Conservation (phyloP, 2,113 vertebrate species). For the Tauraco erythrolophus region DNA sequence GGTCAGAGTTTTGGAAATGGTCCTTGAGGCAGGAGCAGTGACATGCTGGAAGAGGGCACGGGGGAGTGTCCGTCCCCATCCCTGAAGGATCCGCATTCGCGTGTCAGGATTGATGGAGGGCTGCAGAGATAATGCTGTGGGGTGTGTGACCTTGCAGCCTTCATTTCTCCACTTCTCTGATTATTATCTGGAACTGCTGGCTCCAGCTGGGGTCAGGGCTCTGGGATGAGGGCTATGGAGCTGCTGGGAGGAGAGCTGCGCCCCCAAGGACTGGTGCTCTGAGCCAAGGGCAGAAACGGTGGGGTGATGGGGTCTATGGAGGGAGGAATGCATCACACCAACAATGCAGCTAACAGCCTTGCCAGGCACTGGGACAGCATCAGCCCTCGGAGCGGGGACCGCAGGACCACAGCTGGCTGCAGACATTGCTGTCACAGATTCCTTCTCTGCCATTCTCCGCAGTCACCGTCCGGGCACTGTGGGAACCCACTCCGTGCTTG, state of each 20-base stretch:
- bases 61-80: background rate
- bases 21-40: background rate
- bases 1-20: background rate
- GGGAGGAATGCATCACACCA: background rate
- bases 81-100: background rate
- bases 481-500: background rate
- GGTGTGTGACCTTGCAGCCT: background rate
- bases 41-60: background rate
- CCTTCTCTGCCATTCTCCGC: background rate
- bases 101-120: constrained; percentile 30
- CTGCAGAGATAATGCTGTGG: background rate
- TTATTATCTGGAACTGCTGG: background rate
- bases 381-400: accelerated
- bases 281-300: background rate
- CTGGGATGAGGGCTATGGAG: background rate
- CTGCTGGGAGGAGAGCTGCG: background rate
- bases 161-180: background rate
- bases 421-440: accelerated
- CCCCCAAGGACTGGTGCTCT: accelerated
- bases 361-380: accelerated
- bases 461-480: background rate
- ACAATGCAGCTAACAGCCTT: accelerated
- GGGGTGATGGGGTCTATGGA: background rate
- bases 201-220: constrained; percentile 41
- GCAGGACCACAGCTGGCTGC: background rate